These are phyloP conservation scores for Heteromyza rotundicornis DNA, from an alignment of 2,888 invertebrate species.

Conservation along the genomic window DNA sequence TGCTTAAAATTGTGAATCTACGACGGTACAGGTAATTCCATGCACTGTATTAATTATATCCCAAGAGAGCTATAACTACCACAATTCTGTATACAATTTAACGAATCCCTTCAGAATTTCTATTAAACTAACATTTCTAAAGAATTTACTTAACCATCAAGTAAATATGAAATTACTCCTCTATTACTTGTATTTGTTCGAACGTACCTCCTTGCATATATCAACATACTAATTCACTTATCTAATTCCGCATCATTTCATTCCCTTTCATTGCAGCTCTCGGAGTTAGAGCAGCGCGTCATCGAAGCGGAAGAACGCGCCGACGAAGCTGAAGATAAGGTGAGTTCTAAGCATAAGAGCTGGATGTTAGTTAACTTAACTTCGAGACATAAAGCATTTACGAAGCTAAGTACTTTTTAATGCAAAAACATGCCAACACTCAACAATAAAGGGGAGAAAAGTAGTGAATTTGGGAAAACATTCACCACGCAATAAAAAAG, in stretches of 20 bases:
- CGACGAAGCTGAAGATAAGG: conserved; percentile 94
- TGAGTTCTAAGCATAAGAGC: conserved; percentile 61
- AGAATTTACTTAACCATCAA: no score
- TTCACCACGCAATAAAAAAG: neutral
- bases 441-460: neutral
- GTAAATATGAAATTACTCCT: no score
- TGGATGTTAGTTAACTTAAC: neutral
- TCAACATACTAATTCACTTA: neutral
- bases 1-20: no score
- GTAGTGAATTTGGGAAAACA: neutral
- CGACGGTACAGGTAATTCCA: no score
- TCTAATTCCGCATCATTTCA: conserved; percentile 12
- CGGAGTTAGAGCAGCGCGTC: conserved; percentile 91
- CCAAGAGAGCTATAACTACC: no score
- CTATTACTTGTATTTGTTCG: no score
- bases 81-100: no score
- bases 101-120: no score
- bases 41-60: no score
- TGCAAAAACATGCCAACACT: neutral
- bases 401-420: neutral
- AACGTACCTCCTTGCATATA: neutral
- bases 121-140: no score
- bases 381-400: neutral
- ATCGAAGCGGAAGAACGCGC: conserved; percentile 91
- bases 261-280: conserved; percentile 71